phyloP scores from a whole-genome alignment of 2,888 invertebrate species.

The Idaea dimidiata region DNA sequence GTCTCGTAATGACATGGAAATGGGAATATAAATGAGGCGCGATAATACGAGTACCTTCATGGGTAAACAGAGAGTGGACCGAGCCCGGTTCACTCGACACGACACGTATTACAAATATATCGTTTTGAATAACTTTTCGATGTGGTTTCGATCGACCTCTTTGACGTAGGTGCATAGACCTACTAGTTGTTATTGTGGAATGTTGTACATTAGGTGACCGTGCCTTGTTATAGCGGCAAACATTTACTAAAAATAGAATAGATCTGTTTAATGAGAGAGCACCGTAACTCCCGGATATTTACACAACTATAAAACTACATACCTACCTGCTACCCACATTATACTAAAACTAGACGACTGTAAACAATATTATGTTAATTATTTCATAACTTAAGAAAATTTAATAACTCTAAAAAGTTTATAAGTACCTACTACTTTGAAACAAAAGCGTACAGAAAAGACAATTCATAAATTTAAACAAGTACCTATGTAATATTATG shows the following conservation, averaged over 20 bases:
- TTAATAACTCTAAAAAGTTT: no score
- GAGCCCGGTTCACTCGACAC: not conserved
- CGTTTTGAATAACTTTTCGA: not conserved
- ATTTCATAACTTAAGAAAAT: no score
- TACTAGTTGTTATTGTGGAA: not conserved
- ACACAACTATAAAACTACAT: not conserved
- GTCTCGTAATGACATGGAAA: not conserved
- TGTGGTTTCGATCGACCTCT: not conserved
- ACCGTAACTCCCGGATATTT: not conserved
- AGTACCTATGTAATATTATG: no score
- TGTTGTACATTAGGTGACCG: not conserved
- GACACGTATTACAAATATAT: not conserved
- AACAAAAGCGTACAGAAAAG: no score
- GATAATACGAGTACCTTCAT: not conserved
- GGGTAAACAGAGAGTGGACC: not conserved
- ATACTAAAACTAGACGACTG: no score
- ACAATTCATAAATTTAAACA: no score
- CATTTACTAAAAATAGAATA: not conserved
- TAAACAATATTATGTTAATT: no score
- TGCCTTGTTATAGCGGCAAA: slow-evolving; percentile 1
- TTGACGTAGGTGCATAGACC: not conserved
- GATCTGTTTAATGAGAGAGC: not conserved
- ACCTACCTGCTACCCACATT: not conserved
- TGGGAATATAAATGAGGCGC: slow-evolving; percentile 27
- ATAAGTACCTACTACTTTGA: no score